Conservation (phyloP, 2,888 invertebrate species). For the Perithous albicinctus region DNA sequence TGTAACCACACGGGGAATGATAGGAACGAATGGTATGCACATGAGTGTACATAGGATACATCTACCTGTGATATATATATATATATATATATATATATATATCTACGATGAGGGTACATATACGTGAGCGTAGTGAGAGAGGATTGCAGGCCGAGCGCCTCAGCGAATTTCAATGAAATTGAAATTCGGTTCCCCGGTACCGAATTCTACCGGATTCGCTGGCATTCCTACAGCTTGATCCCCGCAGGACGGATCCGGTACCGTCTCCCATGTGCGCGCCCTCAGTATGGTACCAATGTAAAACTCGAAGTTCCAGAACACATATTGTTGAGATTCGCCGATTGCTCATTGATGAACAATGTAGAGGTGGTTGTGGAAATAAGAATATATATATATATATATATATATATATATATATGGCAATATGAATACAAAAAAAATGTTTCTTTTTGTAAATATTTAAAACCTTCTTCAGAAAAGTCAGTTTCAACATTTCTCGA, state of each 20-base stretch:
- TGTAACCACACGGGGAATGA: conserved; percentile 57
- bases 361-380: not conserved
- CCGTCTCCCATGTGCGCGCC: conserved; percentile 43
- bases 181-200: conserved; percentile 68
- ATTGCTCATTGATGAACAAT: conserved; percentile 48
- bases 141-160: conserved; percentile 32
- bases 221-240: conserved; percentile 55
- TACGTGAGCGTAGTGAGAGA: conserved; percentile 29
- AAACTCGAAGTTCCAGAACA: conserved; percentile 31
- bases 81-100: not conserved
- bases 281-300: conserved; percentile 26
- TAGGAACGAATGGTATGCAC: conserved; percentile 35
- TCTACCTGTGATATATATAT: conserved; percentile 14
- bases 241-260: conserved; percentile 43
- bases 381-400: not conserved
- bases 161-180: conserved; percentile 71
- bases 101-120: not conserved
- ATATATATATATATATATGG: no score
- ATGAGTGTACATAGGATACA: not conserved
- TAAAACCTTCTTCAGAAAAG: no score
- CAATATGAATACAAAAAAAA: no score
- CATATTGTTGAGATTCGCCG: conserved; percentile 36
- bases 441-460: no score
- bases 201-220: conserved; percentile 67
- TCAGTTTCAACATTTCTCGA: no score